Percentiles rank a stretch among this genome's conserved stretches.
Evolutionary conservation across 2,113 vertebrate species (phyloP).

Genomic region (Fukomys damarensis): DNA sequence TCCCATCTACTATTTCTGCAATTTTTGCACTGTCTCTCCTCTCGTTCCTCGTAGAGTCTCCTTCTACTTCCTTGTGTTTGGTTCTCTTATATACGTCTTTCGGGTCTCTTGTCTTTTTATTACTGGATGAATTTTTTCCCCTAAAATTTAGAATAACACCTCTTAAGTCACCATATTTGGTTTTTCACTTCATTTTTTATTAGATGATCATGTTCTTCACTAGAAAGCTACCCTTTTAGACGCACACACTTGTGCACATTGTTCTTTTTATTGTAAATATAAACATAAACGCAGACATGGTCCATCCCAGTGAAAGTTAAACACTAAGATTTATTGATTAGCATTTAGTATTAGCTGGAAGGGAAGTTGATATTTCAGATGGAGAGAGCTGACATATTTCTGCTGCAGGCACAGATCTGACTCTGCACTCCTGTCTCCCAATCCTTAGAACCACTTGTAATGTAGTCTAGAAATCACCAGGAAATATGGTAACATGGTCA

Average conservation of each 20-base stretch:
- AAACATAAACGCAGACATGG: not conserved
- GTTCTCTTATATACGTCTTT: not conserved
- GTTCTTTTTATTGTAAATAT: not conserved
- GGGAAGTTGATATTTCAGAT: not conserved
- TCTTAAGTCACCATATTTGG: not conserved
- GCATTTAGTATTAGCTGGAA: slow-evolving; percentile 21
- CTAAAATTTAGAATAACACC: not conserved
- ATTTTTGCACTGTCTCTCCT: not conserved
- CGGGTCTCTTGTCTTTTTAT: not conserved
- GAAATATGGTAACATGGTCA: not conserved
- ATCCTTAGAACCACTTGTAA: not conserved
- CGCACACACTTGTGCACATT: not conserved
- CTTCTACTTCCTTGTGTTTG: not conserved
- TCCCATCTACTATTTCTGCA: not conserved
- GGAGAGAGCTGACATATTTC: not conserved
- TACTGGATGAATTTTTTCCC: not conserved
- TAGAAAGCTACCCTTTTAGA: slow-evolving; percentile 1
- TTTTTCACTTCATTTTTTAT: not conserved
- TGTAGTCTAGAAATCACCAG: not conserved
- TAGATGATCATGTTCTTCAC: slow-evolving; percentile 43
- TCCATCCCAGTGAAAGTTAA: not conserved
- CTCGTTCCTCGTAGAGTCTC: not conserved
- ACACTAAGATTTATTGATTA: not conserved
- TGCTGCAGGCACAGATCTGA: not conserved
- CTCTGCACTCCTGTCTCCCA: not conserved